Evolutionary conservation across 2,113 vertebrate genomes (phyloP).

Genomic region (Rhea americana): DNA sequence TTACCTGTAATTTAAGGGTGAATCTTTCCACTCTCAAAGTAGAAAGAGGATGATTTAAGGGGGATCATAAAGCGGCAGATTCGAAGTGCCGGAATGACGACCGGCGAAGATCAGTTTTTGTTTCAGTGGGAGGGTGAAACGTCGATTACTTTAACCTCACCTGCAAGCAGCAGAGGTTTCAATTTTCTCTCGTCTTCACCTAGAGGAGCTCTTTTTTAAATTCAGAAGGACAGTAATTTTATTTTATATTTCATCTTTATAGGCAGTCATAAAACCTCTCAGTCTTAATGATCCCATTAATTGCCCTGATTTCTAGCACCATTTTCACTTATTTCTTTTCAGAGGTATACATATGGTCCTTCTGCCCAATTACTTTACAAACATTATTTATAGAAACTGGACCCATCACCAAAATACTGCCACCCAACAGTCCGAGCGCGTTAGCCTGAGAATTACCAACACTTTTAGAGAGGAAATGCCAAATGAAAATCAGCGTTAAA

Average conservation of each 20-base stretch:
- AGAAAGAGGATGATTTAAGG: not conserved
- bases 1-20: not conserved
- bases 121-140: not conserved
- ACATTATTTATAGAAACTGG: not conserved
- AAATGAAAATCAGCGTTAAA: not conserved
- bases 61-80: not conserved
- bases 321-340: not conserved
- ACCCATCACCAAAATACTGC: not conserved
- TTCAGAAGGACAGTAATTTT: conserved; percentile 32
- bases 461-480: not conserved
- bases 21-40: not conserved
- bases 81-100: not conserved
- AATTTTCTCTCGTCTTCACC: conserved; percentile 17
- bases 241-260: conserved; percentile 59
- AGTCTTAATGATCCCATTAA: conserved; percentile 51
- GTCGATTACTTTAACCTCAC: not conserved
- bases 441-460: not conserved
- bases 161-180: conserved; percentile 5
- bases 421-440: not conserved
- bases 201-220: not conserved
- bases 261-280: conserved; percentile 38
- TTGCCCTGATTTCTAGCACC: conserved; percentile 42
- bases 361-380: not conserved
- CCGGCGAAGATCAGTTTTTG: not conserved
- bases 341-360: not conserved